Evolutionary conservation across 2,113 vertebrate species (phyloP), one percentile per base, ranked within the genome.

Genomic region (Pycnonotus jocosus): DNA sequence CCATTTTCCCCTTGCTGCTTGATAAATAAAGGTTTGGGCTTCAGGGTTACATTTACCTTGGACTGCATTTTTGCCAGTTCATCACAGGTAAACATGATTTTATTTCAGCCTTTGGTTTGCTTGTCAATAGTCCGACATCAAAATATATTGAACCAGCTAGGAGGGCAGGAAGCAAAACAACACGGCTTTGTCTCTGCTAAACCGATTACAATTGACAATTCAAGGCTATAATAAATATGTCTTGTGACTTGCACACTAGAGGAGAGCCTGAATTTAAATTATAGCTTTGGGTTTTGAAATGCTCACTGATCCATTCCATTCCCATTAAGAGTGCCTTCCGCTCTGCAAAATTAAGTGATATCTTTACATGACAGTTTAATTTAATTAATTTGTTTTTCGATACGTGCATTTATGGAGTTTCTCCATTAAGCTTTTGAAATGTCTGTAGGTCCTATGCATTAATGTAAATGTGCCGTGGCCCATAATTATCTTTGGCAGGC

Each of bases 281-380:
- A 95, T 47, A 96, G 92, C 87, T 92, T 96, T 93, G 92, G 79
- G 85, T 95, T 96, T 95, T 93, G 89, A 96, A 97, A 97, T 92
- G 91, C 95, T 97, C 92, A 81, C 86, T 94, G 95, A 97, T 93
- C 95, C 91, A 97, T 96, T 96, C 91, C 92, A 87, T 89, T 95
- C 91, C 95, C 94, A 90, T 97, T 97, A 96, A 95, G 71, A 95
- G 90, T 2, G 24, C 89, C 90, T 97, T 95, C 93, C 86, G 58
- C 90, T 95, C 93, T 58, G 72, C 42, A 22, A 95, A 96, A 97
- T 96, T 94, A 96, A 97, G 82, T 86, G 89, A 89, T 95, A 90
- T 94, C 95, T 96, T 97, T 92, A 95, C 89, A 84, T 95, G 94
- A 93, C 93, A 96, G 92, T 83, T 97, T 88, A 94, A 95, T 86